These are phyloP conservation scores for Abrostola tripartita DNA, from an alignment of 2,888 invertebrate species.

Conservation along the genomic window DNA sequence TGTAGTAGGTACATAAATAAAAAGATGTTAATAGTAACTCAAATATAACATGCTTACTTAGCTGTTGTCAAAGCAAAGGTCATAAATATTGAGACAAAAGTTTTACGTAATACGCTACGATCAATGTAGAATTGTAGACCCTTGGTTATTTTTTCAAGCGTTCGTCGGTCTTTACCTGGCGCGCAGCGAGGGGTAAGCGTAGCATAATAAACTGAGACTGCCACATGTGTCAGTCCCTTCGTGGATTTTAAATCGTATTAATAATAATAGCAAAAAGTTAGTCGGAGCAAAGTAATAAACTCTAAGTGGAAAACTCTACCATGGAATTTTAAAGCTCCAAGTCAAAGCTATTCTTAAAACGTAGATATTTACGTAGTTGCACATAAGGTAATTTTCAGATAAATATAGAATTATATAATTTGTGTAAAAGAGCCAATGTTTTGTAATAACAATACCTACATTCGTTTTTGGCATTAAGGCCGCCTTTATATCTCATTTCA, in stretches of 20 bases:
- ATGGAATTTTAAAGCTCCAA: neutral
- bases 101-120: conserved; percentile 12
- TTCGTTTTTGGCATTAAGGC: no score
- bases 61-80: conserved; percentile 29
- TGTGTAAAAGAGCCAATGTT: no score
- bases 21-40: neutral
- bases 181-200: conserved; percentile 69
- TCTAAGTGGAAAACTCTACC: conserved; percentile 3
- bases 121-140: conserved; percentile 34
- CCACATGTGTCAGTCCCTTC: conserved; percentile 68
- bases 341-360: no score
- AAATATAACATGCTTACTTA: conserved; percentile 19
- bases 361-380: no score
- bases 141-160: conserved; percentile 56
- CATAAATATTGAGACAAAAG: conserved; percentile 43
- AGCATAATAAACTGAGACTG: conserved; percentile 62
- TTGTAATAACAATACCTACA: no score
- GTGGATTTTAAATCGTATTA: conserved; percentile 46
- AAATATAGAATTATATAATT: no score
- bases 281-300: neutral
- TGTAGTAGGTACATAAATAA: no score
- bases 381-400: no score
- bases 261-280: conserved; percentile 48
- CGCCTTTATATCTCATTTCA: no score
- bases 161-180: conserved; percentile 67